Conservation (phyloP, 2,888 invertebrate species). For the Hololepta plana region DNA sequence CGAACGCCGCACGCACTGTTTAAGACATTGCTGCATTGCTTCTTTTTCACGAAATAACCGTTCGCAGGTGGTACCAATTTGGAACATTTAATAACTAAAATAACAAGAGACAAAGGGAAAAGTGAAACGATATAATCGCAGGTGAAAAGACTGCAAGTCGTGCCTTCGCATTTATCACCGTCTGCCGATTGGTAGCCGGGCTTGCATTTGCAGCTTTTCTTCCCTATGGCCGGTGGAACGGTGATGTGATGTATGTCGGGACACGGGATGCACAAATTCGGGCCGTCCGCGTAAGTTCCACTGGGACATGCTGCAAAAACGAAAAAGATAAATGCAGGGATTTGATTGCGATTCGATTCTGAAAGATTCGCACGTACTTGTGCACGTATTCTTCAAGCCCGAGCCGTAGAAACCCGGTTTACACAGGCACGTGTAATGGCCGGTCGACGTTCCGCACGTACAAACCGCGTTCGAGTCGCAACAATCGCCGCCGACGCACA, state of each 20-base stretch:
- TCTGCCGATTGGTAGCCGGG: conserved; percentile 33
- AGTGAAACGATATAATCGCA: neutral
- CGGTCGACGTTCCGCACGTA: conserved; percentile 46
- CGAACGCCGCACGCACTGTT: conserved; percentile 53
- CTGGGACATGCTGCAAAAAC: conserved; percentile 38
- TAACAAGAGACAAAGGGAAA: neutral
- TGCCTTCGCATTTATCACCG: conserved; percentile 37
- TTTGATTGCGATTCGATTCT: neutral
- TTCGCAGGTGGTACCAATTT: conserved; percentile 37
- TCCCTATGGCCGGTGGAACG: conserved; percentile 32
- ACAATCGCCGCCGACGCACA: conserved; percentile 34
- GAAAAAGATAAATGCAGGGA: conserved; percentile 3
- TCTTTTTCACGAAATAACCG: conserved; percentile 45
- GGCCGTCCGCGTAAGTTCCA: conserved; percentile 43
- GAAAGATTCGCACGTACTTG: conserved; percentile 31
- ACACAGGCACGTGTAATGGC: conserved; percentile 50
- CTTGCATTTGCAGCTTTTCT: conserved; percentile 40
- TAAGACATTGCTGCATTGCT: conserved; percentile 40
- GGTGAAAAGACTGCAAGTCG: neutral
- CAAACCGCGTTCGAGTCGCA: conserved; percentile 43
- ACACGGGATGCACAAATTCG: conserved; percentile 31
- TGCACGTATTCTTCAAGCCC: conserved; percentile 38
- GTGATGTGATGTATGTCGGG: conserved; percentile 46
- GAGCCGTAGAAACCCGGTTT: conserved; percentile 44
- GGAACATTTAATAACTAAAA: conserved; percentile 37